Evolutionary conservation across 2,113 vertebrate genomes (phyloP), one percentile per base, ranked within the genome.

Genomic region (Eulacestoma nigropectus): DNA sequence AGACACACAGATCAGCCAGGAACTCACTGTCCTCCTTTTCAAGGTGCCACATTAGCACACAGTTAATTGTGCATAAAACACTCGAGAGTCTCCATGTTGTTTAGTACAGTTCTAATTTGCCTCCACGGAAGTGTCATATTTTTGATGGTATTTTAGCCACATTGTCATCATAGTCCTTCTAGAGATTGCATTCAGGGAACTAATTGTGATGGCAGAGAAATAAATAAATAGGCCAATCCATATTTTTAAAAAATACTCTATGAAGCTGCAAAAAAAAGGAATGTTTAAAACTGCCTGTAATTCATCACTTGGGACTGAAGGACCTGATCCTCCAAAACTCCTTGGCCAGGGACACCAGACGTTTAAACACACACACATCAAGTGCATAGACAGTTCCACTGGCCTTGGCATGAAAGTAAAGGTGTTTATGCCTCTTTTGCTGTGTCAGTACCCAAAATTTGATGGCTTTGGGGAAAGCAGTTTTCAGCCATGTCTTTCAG

Each of bases 181-280:
- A 84, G 64, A 89, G 27, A 17, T 20, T 57, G 30, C 8, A 27
- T 70, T 72, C 60, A 81, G 41, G 16, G 56, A 65, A 68, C 4
- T 23, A 72, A 89, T 68, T 41, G 16, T 90, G 33, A 60, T 20
- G 49, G 25, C 4, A 63, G n/a, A 59, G 90, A 86, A 89, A 67
- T 7, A 93, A 81, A 80, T 64, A 16, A 19, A 35, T 33, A 37
- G 21, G 6, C 17, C 3, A 27, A 81, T 33, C 6, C 5, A 4
- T 15, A 16, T 9, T 56, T 55, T 59, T 10, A 0, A 13, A 42
- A 53, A 69, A 25, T 22, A 1, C 5, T 68, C 19, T 5, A 12
- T 23, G 21, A 77, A 57, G 5, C 1, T 52, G 5, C 11, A 72
- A 49, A 75, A 82, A 46, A 26, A 32, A 16, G 3, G 46, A 17